Evolutionary conservation across 1,140 invertebrate species (phyloP), one percentile per base, ranked within the genome.

Genomic region (Diachasma alloeum): DNA sequence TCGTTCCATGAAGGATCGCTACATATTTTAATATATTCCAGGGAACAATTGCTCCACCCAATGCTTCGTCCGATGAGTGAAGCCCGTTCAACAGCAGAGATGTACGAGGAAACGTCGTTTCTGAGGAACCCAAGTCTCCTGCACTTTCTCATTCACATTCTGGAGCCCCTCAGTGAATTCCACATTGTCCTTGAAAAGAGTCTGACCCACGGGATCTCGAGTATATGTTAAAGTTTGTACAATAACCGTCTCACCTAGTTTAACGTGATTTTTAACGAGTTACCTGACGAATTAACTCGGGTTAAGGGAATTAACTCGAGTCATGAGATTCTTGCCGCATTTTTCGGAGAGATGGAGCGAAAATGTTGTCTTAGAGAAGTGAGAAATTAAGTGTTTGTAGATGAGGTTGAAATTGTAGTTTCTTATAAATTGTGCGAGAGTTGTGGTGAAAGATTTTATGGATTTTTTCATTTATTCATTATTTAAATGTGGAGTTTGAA

Each of bases 61-160:
- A 96, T 98, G 92, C 89, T 99, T 15, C 92, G 94, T 19, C 94
- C 96, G 36, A 95, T 99, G 92, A 94, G 97, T 4, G 90, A 93
- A 78, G 95, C 95, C 15, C 93, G 96, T 67, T 93, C 96, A 0
- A 98, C 97, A 0, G 86, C 91, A 4, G 96, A 97, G 83, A 97
- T 99, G 96, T 99, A 98, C 83, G 97, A 99, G 86, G 97, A 98
- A 84, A 93, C 94, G 78, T 98, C 97, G 63, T 99, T 99, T 88
- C 89, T 99, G 36, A 92, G 97, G 72, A 96, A 97, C 84, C 91
- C 94, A 63, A 93, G 93, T 73, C 91, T 98, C 42, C 91, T 97
- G 39, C 96, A 94, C 78, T 98, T 98, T 89, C 92, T 99, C 15
- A 92, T 96, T 78, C 96, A 99, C 89, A 97, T 99, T 82, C 91